Conservation (phyloP, 2,888 invertebrate species). For the Malacosoma neustria region DNA sequence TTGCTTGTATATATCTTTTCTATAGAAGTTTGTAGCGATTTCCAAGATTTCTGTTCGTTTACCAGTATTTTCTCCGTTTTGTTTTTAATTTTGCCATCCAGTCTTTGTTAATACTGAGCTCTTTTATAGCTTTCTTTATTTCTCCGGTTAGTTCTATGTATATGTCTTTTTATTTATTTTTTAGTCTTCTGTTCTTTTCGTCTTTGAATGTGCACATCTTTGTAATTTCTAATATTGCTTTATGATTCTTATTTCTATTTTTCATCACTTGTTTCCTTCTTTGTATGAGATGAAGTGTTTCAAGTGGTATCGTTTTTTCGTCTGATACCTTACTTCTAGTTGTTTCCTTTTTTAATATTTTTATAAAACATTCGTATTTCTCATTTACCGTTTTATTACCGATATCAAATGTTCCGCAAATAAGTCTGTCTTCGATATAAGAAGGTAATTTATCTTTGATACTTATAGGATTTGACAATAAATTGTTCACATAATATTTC, state of each 20-base stretch:
- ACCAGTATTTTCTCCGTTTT: constrained; percentile 4
- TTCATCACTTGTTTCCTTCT: too few species aligned
- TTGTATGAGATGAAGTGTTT: too few species aligned
- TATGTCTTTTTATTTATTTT: constrained; percentile 8
- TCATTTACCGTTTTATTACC: constrained; percentile 4
- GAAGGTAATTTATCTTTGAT: constrained; percentile 3
- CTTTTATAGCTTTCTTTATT: constrained; percentile 13
- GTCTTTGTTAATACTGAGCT: constrained; percentile 7
- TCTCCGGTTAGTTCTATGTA: constrained; percentile 12
- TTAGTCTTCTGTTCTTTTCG: constrained; percentile 9
- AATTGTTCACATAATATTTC: constrained; percentile 4
- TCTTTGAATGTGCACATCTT: constrained; percentile 13
- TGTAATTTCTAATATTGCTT: constrained; percentile 13
- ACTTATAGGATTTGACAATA: constrained; percentile 4
- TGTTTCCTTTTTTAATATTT: constrained; percentile 8
- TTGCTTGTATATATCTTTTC: constrained; percentile 9
- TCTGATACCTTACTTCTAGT: constrained; percentile 8
- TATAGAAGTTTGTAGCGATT: constrained; percentile 17
- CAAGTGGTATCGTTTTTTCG: constrained; percentile 11
- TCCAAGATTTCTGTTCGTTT: constrained; percentile 14
- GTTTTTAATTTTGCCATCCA: constrained; percentile 14
- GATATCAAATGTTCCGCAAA: neutral
- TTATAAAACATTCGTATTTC: constrained; percentile 6
- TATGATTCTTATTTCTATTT: constrained; percentile 7
- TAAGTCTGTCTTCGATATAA: too few species aligned